phyloP scores from a whole-genome alignment of 2,888 invertebrate genomes.

The Eupithecia abbreviata region DNA sequence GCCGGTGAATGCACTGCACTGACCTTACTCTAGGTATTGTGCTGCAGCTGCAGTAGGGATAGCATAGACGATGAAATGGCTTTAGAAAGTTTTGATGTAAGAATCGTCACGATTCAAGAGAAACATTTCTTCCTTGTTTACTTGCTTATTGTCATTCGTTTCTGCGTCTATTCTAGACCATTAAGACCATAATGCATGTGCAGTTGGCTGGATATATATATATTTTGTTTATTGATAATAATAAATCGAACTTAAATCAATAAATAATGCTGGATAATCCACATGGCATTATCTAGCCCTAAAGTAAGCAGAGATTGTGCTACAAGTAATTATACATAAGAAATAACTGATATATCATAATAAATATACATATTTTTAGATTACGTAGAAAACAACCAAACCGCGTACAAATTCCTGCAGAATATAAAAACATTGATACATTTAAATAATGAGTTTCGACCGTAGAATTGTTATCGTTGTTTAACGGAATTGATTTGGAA shows the following conservation, averaged over 20 bases:
- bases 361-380: neutral
- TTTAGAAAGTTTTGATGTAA: conserved; percentile 2
- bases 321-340: no score
- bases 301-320: no score
- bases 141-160: neutral
- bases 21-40: conserved; percentile 75
- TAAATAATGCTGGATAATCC: neutral
- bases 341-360: no score
- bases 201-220: neutral
- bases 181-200: neutral
- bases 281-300: neutral
- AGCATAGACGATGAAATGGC: conserved; percentile 41
- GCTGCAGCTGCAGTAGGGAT: conserved; percentile 55
- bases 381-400: neutral
- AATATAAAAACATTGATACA: no score
- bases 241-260: neutral
- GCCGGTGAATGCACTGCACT: conserved; percentile 77
- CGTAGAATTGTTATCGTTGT: no score
- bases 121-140: neutral
- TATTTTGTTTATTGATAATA: neutral
- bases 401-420: neutral
- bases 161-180: neutral
- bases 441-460: no score
- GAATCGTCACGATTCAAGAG: neutral
- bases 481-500: no score